Percentiles rank a stretch among this genome's conserved stretches.
These are phyloP conservation scores for Meteorus cinctellus DNA, from an alignment of 2,888 invertebrate species.

Conservation along the genomic window DNA sequence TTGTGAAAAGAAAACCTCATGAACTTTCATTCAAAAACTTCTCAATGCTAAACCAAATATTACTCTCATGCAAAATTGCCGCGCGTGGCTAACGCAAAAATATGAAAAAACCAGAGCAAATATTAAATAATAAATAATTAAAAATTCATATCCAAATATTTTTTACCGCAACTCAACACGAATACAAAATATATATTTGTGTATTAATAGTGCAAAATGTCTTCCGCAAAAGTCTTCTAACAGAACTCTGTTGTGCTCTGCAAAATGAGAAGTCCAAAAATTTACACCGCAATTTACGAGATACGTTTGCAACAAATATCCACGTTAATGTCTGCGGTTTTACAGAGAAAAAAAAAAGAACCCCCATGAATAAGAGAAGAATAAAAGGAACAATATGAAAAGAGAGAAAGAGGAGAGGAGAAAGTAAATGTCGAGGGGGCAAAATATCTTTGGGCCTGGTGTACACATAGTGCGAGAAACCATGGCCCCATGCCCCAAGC, in stretches of 20 bases:
- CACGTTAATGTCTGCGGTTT: conserved; percentile 42
- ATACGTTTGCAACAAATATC: conserved; percentile 50
- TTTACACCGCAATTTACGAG: conserved; percentile 57
- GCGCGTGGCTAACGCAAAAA: too few relatives aligned
- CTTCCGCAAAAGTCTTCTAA: neutral
- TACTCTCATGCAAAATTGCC: too few relatives aligned
- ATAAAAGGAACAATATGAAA: conserved; percentile 9
- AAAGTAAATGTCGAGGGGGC: conserved; percentile 10
- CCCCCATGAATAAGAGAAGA: neutral
- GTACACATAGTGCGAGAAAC: neutral
- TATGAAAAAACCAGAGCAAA: too few relatives aligned
- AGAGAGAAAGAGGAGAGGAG: neutral
- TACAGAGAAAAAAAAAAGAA: neutral
- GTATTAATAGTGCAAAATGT: neutral
- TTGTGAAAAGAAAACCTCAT: too few relatives aligned
- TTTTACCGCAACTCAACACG: neutral
- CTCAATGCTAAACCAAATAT: too few relatives aligned
- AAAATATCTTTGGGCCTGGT: conserved; percentile 4
- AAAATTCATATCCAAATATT: neutral
- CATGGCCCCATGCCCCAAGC: neutral
- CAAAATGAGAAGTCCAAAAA: conserved; percentile 34
- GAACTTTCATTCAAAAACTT: too few relatives aligned
- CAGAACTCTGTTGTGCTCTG: neutral
- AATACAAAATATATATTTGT: neutral
- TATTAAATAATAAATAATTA: too few relatives aligned